Evolutionary conservation across 1,140 invertebrate genomes (phyloP).

Genomic region (Mactra quadrangularis): DNA sequence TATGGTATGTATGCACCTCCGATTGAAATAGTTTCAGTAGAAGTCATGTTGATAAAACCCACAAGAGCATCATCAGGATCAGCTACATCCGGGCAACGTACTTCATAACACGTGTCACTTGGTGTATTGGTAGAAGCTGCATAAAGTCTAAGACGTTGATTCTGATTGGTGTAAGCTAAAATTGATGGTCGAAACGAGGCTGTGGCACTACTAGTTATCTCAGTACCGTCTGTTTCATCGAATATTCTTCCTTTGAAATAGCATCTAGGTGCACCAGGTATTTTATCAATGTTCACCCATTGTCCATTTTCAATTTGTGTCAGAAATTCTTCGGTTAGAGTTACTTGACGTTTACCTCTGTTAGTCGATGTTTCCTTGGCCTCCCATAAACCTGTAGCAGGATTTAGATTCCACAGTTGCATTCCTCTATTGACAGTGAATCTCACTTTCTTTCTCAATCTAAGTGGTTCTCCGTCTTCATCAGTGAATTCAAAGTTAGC

Average conservation of each 20-base stretch:
- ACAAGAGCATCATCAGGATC: neutral
- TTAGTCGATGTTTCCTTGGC: neutral
- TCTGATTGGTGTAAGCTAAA: neutral
- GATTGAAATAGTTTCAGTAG: slow-evolving; percentile 2
- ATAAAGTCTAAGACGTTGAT: slow-evolving; percentile 10
- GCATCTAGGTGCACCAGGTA: slow-evolving; percentile 20
- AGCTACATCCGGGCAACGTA: slow-evolving; percentile 2
- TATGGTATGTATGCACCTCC: slow-evolving; percentile 1
- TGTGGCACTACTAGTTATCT: slow-evolving; percentile 11
- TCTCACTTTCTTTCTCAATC: neutral
- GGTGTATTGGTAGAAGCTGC: neutral
- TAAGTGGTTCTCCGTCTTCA: neutral
- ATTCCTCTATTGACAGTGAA: neutral
- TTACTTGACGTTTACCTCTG: slow-evolving; percentile 14
- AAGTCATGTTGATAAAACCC: slow-evolving; percentile 28
- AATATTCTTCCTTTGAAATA: slow-evolving; percentile 32
- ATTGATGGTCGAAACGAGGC: slow-evolving; percentile 13
- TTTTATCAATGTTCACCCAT: slow-evolving; percentile 39
- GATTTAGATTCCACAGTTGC: neutral
- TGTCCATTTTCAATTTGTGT: neutral
- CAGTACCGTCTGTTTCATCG: neutral
- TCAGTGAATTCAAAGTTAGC: neutral
- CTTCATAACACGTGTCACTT: slow-evolving; percentile 25
- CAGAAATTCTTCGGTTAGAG: neutral
- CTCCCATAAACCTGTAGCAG: neutral